phyloP scores from a whole-genome alignment of 2,797 vertebrate genomes.

The Clamator glandarius region DNA sequence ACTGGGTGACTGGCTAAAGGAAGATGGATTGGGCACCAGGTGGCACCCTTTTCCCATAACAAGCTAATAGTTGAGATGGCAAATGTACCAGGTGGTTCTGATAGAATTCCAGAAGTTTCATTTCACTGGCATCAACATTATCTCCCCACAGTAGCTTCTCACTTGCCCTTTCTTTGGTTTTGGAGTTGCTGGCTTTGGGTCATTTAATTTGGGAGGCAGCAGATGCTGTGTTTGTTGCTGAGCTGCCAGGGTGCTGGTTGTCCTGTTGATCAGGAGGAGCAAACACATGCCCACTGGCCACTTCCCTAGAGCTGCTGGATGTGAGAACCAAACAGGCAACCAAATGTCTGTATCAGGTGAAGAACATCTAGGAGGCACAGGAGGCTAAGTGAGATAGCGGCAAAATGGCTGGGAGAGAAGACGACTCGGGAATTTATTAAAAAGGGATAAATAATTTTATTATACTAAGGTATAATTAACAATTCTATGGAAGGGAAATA shows the following conservation, averaged over 20 bases:
- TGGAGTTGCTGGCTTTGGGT: neutral
- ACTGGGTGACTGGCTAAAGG: neutral
- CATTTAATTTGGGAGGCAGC: neutral
- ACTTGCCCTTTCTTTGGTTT: neutral
- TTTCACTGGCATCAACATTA: neutral
- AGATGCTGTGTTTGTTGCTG: neutral
- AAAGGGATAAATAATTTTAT: too few species aligned
- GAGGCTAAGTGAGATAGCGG: neutral
- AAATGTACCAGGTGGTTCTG: neutral
- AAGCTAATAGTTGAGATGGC: neutral
- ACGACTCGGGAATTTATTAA: neutral
- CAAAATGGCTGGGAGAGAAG: neutral
- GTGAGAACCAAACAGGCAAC: neutral
- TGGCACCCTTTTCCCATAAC: slow-evolving; percentile 56
- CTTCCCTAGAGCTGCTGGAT: neutral
- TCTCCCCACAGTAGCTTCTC: neutral
- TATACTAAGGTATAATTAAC: neutral
- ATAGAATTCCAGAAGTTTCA: neutral
- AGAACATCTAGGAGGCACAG: neutral
- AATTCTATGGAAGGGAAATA: neutral
- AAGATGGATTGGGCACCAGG: slow-evolving; percentile 32
- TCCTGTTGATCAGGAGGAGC: neutral
- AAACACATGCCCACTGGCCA: rapidly evolving
- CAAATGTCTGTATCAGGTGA: neutral
- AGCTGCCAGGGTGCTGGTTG: neutral